Evolutionary conservation across 2,888 invertebrate species (phyloP), one percentile per base, ranked within the genome.

Genomic region (Polymixis flavicincta): DNA sequence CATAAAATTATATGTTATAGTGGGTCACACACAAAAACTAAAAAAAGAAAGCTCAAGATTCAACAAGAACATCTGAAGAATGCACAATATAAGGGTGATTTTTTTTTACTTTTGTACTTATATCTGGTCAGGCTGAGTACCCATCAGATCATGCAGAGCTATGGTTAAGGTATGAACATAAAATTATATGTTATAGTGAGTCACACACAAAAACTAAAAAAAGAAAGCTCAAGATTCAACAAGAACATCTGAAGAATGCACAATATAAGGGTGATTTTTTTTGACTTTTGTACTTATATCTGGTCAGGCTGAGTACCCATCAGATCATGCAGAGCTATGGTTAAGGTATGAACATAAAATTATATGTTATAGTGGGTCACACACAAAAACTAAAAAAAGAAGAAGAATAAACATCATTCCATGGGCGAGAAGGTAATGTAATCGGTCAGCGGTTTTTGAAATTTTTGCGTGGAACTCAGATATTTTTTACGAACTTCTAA

Each of bases 181-280:
- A 59, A 4, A 59, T 32, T 32, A 59, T 32, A 59, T 32, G 6
- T 37, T 5, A 37, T 37, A 37, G 5, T 5, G 37, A 3, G 37
- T 37, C 37, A 32, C 32, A 32, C 32, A 32, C 32, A 32, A 32
- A 32, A 32, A 32, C 32, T n/a, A n/a, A n/a, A n/a, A n/a, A n/a
- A 45, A 96, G 99, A 0, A 97, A 97, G 65, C 95, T 99, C 22
- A 98, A 98, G 91, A 98, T 98, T 88, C 97, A 98, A 76, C 99
- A 99, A 90, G 98, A 98, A 89, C 98, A 98, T 77, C 88, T 96
- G 19, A 95, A 96, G 80, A 96, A 96, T 82, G 88, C 95, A 5
- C 95, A 96, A 64, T 92, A 93, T 92, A 97, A 94, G 97, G 97
- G 93, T 97, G 52, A 19, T 68, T 25, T 22, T n/a, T n/a, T 17